Base-by-base conservation (phyloP, 2,113 vertebrate genomes). In the Cacatua alba region DNA sequence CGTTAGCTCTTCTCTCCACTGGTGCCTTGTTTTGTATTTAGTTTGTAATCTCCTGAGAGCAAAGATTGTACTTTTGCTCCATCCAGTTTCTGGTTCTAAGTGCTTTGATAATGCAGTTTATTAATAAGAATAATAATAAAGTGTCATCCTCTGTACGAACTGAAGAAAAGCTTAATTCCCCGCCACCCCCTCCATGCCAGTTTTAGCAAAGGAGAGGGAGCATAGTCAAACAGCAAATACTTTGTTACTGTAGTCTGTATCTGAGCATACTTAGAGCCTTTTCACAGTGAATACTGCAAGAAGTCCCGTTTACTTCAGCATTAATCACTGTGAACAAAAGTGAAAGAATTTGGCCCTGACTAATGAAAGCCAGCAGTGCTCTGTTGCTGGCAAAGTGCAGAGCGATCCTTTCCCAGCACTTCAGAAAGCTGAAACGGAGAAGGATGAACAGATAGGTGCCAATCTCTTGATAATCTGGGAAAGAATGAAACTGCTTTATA, bases 291-390 rank as follows among this genome's bases (percentile, higher is more conserved):
- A 72, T 52, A 62, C 88, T 92, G 77, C 86, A 86, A 96, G 88
- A 94, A 96, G 92, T 72, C 76, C 86, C 7, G 13, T 94, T 96
- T 91, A 88, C 92, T 96, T 94, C 86, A 72, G 92, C 88, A 81
- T 96, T 95, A 94, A 96, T 96, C 95, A 93, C 52, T 65, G 51
- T n/a, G 83, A 95, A 94, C 92, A 96, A 91, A 94, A 94, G 85
- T 84, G 86, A 86, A 93, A 92, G 92, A 91, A 92, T 96, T 93
- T 86, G 90, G 62, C 65, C 92, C 80, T 17, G 3, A 13, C 60
- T 93, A 92, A 78, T 84, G 77, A 78, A 88, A 92, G 83, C 77
- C 94, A 94, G 80, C 76, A 94, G 83, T 8, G 57, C 90, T 86
- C 69, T 64, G 69, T 79, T 68, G 60, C 49, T 95, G 80, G 92